Evolutionary conservation across 2,797 vertebrate species (phyloP).

Genomic region (Toxotes lorentzi): DNA sequence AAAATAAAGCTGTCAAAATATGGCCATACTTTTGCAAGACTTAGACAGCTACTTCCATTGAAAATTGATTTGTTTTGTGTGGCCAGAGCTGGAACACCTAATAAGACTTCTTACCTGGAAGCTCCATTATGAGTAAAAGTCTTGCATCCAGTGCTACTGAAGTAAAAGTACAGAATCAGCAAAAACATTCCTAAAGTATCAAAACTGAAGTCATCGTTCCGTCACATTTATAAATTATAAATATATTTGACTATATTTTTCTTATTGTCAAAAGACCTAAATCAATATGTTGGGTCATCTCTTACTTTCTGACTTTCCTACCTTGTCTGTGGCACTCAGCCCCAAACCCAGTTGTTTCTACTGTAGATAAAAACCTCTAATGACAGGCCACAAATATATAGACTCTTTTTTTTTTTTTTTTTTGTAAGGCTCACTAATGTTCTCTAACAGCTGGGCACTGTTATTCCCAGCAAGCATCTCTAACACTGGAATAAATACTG

Average conservation of each 20-base stretch:
- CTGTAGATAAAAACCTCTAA: neutral
- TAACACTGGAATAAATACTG: neutral
- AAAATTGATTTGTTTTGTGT: constrained; percentile 57
- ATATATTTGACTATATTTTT: neutral
- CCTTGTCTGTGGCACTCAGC: neutral
- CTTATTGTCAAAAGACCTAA: neutral
- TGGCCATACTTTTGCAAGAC: constrained; percentile 15
- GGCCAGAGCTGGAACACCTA: neutral
- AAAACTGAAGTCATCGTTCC: constrained; percentile 1
- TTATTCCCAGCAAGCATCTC: neutral
- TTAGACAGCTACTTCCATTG: constrained; percentile 23
- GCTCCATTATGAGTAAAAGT: neutral
- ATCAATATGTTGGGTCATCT: neutral
- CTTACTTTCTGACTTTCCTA: neutral
- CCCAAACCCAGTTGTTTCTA: neutral
- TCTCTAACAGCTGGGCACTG: neutral
- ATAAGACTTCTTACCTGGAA: no score
- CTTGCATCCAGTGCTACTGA: neutral
- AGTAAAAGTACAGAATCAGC: neutral
- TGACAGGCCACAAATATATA: neutral
- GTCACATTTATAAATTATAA: neutral
- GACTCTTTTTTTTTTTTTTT: neutral
- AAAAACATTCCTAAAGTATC: neutral
- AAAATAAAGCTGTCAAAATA: constrained; percentile 60
- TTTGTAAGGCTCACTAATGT: neutral